A percentile compares a stretch with the other conserved stretches of the same genome.
Conservation (phyloP, 1,140 invertebrate species). For the Aphelenchoides avenae region DNA sequence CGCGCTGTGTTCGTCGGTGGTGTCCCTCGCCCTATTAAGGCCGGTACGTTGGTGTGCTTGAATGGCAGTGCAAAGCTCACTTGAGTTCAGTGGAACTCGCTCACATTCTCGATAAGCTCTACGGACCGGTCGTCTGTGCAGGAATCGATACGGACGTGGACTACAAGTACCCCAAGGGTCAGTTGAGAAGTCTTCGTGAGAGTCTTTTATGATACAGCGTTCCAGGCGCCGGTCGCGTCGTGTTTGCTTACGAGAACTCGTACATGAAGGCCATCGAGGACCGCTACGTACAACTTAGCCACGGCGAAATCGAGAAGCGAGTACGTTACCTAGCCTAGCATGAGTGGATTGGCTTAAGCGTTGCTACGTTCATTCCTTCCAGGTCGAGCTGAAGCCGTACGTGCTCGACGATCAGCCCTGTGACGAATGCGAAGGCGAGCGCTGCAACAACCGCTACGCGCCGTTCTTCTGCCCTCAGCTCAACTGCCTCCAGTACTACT, state of each 20-base stretch:
- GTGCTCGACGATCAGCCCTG: conserved; percentile 99
- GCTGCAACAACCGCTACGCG: conserved; percentile 82
- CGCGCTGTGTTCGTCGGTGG: conserved; percentile 99
- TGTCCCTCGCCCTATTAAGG: conserved; percentile 91
- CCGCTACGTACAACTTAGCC: conserved; percentile 93
- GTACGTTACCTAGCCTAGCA: conserved; percentile 63
- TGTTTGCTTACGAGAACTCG: conserved; percentile 68
- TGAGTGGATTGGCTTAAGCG: background rate
- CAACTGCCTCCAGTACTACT: conserved; percentile 97
- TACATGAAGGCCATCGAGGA: conserved; percentile 97
- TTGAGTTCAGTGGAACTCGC: conserved; percentile 73
- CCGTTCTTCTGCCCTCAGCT: conserved; percentile 99
- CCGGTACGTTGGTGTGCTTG: conserved; percentile 64
- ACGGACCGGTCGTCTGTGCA: conserved; percentile 88
- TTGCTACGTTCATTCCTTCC: conserved; percentile 2
- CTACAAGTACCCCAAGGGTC: conserved; percentile 97
- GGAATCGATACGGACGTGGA: conserved; percentile 99
- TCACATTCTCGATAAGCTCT: conserved; percentile 93
- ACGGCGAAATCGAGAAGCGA: conserved; percentile 96
- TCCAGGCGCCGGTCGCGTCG: background rate
- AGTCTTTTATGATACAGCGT: conserved; percentile 17
- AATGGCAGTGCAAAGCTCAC: background rate
- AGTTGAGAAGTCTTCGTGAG: conserved; percentile 93
- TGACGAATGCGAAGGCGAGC: conserved; percentile 77
- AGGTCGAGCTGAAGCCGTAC: conserved; percentile 94